A percentile compares a stretch with the other conserved stretches of the same genome.
These are phyloP conservation scores for Gerris lacustris DNA, from an alignment of 2,888 invertebrate genomes.

Conservation along the genomic window DNA sequence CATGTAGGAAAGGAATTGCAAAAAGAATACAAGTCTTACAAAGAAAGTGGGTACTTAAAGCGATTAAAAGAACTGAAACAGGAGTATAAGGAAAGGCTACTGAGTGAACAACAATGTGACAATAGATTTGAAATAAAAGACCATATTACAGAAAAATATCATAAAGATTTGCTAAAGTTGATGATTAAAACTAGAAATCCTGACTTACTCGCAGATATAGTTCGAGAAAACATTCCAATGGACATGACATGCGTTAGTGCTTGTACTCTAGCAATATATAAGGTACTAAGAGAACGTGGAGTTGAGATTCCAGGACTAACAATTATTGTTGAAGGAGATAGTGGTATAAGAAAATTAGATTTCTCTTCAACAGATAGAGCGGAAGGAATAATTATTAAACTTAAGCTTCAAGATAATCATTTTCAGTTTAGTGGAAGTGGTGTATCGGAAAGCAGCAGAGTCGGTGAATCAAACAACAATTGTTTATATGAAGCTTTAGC, in stretches of 20 bases:
- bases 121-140: not conserved
- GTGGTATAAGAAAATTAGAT: not conserved
- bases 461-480: not conserved
- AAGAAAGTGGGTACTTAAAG: not conserved
- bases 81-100: not conserved
- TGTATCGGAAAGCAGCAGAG: not conserved
- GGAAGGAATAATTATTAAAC: not conserved
- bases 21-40: not conserved
- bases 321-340: not conserved
- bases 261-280: not conserved
- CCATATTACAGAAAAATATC: not conserved
- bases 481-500: not conserved
- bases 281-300: not conserved
- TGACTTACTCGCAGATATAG: not conserved
- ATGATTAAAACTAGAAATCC: not conserved
- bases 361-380: not conserved
- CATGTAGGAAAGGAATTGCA: not conserved
- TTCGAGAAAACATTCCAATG: conserved; percentile 7
- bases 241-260: conserved; percentile 7
- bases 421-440: not conserved
- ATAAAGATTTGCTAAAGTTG: not conserved
- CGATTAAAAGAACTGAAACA: not conserved
- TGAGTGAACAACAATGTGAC: too few species aligned
- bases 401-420: not conserved
- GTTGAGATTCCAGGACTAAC: not conserved